Evolutionary conservation across 2,888 invertebrate genomes (phyloP), one percentile per base, ranked within the genome.

Genomic region (Brachyptera risi): DNA sequence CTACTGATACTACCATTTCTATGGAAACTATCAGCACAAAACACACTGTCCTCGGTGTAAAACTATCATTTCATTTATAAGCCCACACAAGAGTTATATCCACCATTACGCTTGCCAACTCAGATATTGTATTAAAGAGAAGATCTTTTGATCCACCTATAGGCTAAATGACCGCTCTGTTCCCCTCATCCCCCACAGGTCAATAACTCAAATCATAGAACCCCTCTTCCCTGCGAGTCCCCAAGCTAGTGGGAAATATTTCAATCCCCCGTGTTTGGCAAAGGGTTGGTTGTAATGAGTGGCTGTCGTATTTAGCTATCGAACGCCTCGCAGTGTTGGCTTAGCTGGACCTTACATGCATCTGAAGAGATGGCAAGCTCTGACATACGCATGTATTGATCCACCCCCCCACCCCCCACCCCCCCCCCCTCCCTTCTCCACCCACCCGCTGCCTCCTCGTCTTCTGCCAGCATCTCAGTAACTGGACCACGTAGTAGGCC

Each of bases 361-460:
- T n/a, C n/a, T n/a, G n/a, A 31, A 31, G 31, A 11, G 31, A 11
- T 5, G 31, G 11, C 31, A 31, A 11, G 31, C 31, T 7, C 40
- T 47, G 47, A 47, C 47, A 47, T 47, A 47, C 47, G 47, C 47
- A 47, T 47, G 47, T 47, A 47, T 47, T 47, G 47, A 47, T 47
- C 47, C 24, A 21, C n/a, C 24, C 47, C 47, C 24, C 23, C 24
- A 21, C 1, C 24, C 21, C 11, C 11, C 7, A 31, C 31, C 11
- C 31, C 11, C 31, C n/a, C 21, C 24, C 47, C 24, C n/a, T n/a
- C n/a, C n/a, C n/a, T n/a, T n/a, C 31, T 31, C 31, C n/a, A 47
- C 24, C 47, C 24, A 21, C n/a, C 24, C 47, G 23, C 24, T 5
- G 9, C 47, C 1, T n/a, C n/a, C n/a, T n/a, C n/a, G n/a, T n/a